Percentiles rank a stretch among this genome's conserved stretches.
These are phyloP conservation scores for Trichonephila inaurata DNA, from an alignment of 1,140 invertebrate genomes.

Conservation along the genomic window DNA sequence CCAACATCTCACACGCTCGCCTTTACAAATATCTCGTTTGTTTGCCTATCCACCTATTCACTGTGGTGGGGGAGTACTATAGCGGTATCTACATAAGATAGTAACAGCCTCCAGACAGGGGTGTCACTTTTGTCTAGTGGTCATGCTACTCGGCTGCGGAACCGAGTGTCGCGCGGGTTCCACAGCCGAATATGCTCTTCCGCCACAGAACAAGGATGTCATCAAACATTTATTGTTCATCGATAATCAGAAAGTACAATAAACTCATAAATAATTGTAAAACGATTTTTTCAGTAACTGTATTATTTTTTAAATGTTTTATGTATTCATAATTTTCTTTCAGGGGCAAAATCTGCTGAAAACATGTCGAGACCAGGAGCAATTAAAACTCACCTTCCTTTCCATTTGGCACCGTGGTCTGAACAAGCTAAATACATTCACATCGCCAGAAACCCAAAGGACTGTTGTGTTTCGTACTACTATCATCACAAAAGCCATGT, in stretches of 20 bases:
- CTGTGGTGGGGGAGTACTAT: too few relatives aligned
- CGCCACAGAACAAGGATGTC: too few relatives aligned
- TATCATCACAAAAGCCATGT: constrained; percentile 69
- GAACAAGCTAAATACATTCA: constrained; percentile 82
- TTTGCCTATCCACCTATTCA: too few relatives aligned
- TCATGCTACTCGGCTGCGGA: too few relatives aligned
- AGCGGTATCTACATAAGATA: too few relatives aligned
- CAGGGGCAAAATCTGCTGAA: constrained; percentile 43
- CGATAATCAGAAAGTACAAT: neutral
- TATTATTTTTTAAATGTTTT: neutral
- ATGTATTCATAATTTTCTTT: neutral
- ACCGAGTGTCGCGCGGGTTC: too few relatives aligned
- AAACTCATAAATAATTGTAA: neutral
- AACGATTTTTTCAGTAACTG: neutral
- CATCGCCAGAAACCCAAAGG: constrained; percentile 78
- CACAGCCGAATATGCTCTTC: too few relatives aligned
- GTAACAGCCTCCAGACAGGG: too few relatives aligned
- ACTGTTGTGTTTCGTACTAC: constrained; percentile 77
- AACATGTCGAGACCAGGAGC: constrained; percentile 23
- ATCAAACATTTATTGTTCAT: too few relatives aligned
- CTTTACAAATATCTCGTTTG: too few relatives aligned
- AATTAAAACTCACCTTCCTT: constrained; percentile 82
- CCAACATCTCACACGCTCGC: too few relatives aligned
- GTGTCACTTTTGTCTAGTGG: too few relatives aligned
- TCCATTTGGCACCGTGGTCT: constrained; percentile 81